Evolutionary conservation across 2,113 vertebrate species (phyloP), one percentile per base, ranked within the genome.

Genomic region (Vireo altiloquus): DNA sequence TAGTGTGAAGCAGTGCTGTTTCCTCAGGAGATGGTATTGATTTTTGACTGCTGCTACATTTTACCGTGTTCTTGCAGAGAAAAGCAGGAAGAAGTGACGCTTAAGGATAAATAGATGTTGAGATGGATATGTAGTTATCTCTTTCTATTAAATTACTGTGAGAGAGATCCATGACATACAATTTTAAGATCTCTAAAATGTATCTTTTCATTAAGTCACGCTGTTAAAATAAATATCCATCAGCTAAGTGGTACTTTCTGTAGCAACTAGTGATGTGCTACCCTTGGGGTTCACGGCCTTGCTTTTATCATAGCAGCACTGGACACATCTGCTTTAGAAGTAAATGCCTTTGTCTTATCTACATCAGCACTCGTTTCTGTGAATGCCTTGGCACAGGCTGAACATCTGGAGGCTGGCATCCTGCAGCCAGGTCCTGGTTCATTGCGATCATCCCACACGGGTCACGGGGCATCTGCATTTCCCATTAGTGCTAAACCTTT

Each of bases 191-290:
- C 74, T 82, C 59, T 46, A 85, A n/a, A 82, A 44, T 21, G 3
- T 87, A 76, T 95, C 87, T 94, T 86, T 92, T 93, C 49, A 63
- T 94, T 87, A 84, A 89, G 35, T 80, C 84, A 54, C 13, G 24
- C 65, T 83, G 56, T 70, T 96, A 85, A 89, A 95, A 78, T 78
- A 92, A 84, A 84, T 79, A 82, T 33, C 74, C 63, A 59, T 74
- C 66, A 54, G 71, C 63, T 69, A 72, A 80, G 53, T 11, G 24
- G 42, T 57, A 37, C 63, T 77, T 77, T 22, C 52, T 74, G 3
- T 42, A 50, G 71, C 54, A 94, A 33, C 81, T 11, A 27, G 61
- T 16, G 70, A 59, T 83, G 20, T 3, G 40, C 83, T 64, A 60
- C 70, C n/a, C 82, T 56, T 76, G 81, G 59, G 54, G 46, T 72